Conservation (phyloP, 2,888 invertebrate species). For the Apamea anceps region DNA sequence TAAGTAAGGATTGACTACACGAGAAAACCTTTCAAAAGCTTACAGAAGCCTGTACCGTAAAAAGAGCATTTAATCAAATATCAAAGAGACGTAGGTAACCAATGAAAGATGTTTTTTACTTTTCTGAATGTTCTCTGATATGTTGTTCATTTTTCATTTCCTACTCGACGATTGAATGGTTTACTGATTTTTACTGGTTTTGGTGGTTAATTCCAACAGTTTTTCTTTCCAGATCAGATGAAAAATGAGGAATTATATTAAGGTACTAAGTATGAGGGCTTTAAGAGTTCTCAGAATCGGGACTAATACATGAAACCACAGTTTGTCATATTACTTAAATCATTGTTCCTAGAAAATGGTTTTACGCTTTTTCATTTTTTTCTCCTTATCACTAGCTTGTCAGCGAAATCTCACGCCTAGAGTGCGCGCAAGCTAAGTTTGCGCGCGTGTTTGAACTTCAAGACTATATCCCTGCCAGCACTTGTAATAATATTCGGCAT, state of each 20-base stretch:
- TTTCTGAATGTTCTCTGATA: not conserved
- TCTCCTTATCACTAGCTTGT: no score
- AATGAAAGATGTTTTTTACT: not conserved
- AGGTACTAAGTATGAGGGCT: no score
- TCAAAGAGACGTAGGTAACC: not conserved
- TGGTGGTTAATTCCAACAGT: not conserved
- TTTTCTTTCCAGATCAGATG: not conserved
- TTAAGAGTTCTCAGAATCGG: no score
- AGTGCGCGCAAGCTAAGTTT: no score
- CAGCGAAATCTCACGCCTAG: no score
- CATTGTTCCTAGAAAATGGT: no score
- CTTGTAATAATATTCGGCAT: no score
- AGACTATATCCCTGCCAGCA: no score
- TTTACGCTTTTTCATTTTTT: no score
- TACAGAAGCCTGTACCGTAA: not conserved
- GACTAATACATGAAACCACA: no score
- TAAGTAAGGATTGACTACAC: not conserved
- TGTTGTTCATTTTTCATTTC: not conserved
- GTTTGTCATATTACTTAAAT: no score
- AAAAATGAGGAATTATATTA: not conserved
- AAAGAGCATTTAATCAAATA: not conserved
- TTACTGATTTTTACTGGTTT: not conserved
- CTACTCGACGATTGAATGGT: not conserved
- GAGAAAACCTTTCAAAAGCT: constrained; percentile 10
- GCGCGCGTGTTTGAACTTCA: no score